Base-by-base conservation (phyloP, 2,888 invertebrate genomes). In the Scrobipalpa atriplicella region DNA sequence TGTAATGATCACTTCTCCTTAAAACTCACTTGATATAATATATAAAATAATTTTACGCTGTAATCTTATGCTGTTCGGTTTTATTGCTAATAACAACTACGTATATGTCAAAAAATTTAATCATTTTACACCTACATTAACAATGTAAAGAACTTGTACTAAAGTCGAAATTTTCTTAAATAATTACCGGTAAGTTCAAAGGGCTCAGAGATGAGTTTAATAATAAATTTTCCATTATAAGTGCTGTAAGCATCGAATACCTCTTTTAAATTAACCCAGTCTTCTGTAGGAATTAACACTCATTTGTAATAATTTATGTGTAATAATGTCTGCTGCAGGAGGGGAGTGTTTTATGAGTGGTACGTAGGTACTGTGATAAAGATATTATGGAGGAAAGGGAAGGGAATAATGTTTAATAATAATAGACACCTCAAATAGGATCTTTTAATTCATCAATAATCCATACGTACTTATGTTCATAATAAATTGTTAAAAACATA, bases 231-330 rank as follows among this genome's bases (percentile, higher is more conserved):
- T 36, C 38, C n/a, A 7, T 9, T 11, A 21, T 36, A 13, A 5
- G 38, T n/a, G 63, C n/a, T 36, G 11, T 51, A 63, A 63, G 52
- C 52, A 52, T 18, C 9, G 63, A 51, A 64, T 64, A 61, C 63
- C 62, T 66, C 66, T 66, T 64, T 63, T 58, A 51, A 60, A 82
- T 78, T 76, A 78, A 78, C 75, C 75, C 67, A 69, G 51, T 77
- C 75, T 72, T 69, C 71, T 76, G 68, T 70, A 36, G 68, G 71
- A 76, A 77, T 79, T 79, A 78, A 78, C 73, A 74, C 70, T 70
- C 66, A 61, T 61, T 66, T 62, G 41, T 39, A 36, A 56, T 66
- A 43, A 66, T 66, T 62, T 62, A 66, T 66, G 63, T 38, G 61
- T 19, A 41, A 61, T 61, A 10, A 41, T 29, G 61, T 61, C 61